Conservation (phyloP, 2,113 vertebrate genomes). For the Paradoxurus hermaphroditus region DNA sequence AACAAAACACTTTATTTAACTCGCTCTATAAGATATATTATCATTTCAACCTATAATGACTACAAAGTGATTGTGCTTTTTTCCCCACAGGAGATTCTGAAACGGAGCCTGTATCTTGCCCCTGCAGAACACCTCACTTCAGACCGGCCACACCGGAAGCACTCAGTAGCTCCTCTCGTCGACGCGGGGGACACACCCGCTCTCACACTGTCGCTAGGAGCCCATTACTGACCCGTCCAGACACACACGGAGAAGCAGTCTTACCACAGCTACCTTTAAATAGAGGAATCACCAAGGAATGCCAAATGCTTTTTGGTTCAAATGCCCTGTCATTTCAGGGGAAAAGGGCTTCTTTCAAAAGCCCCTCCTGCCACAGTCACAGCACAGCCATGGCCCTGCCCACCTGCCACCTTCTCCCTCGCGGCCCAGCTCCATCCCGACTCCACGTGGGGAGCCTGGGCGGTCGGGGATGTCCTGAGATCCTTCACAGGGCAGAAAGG, state of each 20-base stretch:
- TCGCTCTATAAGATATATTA: not conserved
- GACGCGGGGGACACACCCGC: not conserved
- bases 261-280: not conserved
- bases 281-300: not conserved
- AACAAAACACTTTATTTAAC: not conserved
- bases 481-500: no score
- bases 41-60: not conserved
- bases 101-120: not conserved
- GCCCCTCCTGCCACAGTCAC: not conserved
- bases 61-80: not conserved
- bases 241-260: no score
- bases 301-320: accelerated
- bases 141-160: accelerated
- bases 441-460: not conserved
- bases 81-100: not conserved
- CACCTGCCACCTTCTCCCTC: accelerated
- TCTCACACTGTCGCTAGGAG: accelerated
- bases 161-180: accelerated
- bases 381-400: not conserved
- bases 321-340: no score
- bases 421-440: not conserved
- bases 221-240: accelerated
- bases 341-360: not conserved
- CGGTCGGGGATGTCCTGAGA: not conserved
- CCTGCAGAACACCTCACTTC: not conserved